Evolutionary conservation across 2,797 vertebrate genomes (phyloP).

Genomic region (Spinus olivaceus): DNA sequence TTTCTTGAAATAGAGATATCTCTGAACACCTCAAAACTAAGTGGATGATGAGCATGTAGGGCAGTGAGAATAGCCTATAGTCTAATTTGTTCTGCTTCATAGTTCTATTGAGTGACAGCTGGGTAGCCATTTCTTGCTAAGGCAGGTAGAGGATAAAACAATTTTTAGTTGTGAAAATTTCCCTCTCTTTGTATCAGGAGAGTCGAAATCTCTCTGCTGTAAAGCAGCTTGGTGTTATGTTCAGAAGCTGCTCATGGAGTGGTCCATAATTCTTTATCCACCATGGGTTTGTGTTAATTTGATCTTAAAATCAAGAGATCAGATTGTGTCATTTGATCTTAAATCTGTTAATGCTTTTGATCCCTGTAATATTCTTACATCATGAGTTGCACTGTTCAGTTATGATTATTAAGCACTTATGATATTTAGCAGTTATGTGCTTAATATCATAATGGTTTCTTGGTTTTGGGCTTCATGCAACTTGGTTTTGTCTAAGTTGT

Average conservation of each 20-base stretch:
- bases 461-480: neutral
- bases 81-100: neutral
- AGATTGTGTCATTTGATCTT: neutral
- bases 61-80: neutral
- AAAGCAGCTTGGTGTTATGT: neutral
- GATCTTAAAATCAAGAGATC: neutral
- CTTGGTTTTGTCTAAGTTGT: neutral
- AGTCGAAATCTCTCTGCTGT: neutral
- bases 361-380: neutral
- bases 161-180: neutral
- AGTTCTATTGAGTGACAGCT: neutral
- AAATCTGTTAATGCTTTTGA: neutral
- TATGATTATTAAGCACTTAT: neutral
- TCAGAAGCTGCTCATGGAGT: neutral
- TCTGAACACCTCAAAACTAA: neutral
- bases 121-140: neutral
- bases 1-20: neutral
- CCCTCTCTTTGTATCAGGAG: neutral
- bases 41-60: neutral
- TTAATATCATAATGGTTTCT: neutral
- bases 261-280: neutral
- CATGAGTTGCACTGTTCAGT: neutral
- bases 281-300: neutral
- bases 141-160: neutral
- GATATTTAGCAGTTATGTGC: neutral